Evolutionary conservation across 2,888 invertebrate species (phyloP), one percentile per base, ranked within the genome.

Genomic region (Drosophila phalerata): DNA sequence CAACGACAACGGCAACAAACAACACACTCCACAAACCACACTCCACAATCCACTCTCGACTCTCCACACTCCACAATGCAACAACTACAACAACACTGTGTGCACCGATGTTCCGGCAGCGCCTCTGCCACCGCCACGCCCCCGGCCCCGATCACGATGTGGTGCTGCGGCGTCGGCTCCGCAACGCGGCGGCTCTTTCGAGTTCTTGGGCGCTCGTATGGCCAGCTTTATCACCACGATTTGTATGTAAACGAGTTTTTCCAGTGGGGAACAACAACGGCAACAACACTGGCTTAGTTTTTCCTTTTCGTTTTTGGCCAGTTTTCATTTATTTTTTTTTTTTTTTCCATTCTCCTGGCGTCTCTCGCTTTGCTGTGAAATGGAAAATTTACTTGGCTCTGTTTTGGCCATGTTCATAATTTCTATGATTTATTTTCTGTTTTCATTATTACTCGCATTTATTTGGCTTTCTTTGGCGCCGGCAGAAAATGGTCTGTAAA

Each of bases 221-320:
- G 91, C 92, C 88, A 91, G 90, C 90, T 91, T 91, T 90, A 91
- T 91, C 81, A 91, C 91, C 85, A 90, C 90, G 81, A 87, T 91
- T 91, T 91, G 91, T 91, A 91, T 91, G 91, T 91, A 91, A 91
- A 90, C 90, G 85, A 90, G 90, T 90, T 90, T 90, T 88, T 90
- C 89, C 85, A 83, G 89, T 89, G 87, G 65, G 56, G 42, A 34
- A 47, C 15, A 47, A 22, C 51, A 43, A 34, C 42, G 22, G 11
- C 30, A 10, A 3, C 34, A 34, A 40, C 34, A 37, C 57, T 40
- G 57, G 49, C 34, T 22, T 49, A 48, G 65, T 64, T 81, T 81
- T 85, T 85, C 78, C 78, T 57, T 53, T 72, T 53, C 43, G 53
- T 73, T 84, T 86, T 78, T 67, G 79, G 71, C 80, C 75, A 77